Percentiles rank a stretch among this genome's conserved stretches.
Conservation (phyloP, 2,113 vertebrate genomes). For the Spermophilus dauricus region DNA sequence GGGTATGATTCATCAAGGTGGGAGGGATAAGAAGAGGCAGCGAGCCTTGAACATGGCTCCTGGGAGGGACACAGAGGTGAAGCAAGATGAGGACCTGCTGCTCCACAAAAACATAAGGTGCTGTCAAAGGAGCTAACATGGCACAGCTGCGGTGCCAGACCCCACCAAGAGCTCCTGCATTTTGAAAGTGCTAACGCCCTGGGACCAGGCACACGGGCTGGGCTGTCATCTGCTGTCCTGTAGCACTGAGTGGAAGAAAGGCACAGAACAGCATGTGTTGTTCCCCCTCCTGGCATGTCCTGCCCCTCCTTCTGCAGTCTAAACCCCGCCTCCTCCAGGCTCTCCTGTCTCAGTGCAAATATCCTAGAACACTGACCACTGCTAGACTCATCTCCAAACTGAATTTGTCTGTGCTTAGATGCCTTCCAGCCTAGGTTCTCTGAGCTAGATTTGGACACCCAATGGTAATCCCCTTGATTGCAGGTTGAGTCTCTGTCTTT, state of each 20-base stretch:
- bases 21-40: neutral
- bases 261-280: neutral
- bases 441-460: neutral
- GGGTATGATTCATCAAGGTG: conserved; percentile 45
- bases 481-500: neutral
- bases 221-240: neutral
- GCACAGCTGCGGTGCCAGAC: neutral
- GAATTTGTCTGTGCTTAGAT: neutral
- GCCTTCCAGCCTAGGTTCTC: neutral
- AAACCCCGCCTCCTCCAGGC: neutral
- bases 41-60: neutral
- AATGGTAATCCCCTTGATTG: neutral
- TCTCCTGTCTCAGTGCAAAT: neutral
- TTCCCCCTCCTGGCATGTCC: neutral
- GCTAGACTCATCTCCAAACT: neutral
- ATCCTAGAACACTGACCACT: neutral
- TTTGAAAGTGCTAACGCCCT: neutral
- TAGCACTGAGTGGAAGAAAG: neutral
- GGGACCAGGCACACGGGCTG: neutral
- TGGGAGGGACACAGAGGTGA: neutral
- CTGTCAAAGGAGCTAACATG: neutral
- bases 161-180: neutral
- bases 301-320: neutral
- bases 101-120: neutral
- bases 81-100: neutral